Base-by-base conservation (phyloP, 2,888 invertebrate genomes). In the Meiosimyza platycephala region DNA sequence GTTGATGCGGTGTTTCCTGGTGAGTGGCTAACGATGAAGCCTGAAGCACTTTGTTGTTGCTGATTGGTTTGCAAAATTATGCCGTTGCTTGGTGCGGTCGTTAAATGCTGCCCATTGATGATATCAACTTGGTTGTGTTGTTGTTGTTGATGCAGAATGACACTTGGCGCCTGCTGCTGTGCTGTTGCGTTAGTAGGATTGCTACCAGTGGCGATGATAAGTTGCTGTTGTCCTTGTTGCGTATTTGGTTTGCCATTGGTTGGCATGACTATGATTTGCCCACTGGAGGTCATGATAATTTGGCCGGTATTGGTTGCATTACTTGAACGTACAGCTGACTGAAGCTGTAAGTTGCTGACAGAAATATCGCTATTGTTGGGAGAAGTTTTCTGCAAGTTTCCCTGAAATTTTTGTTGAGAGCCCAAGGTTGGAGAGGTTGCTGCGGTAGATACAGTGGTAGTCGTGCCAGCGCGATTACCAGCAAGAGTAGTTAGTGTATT, bases 401-500 rank as follows among this genome's bases (percentile, higher is more conserved):
- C 64, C 52, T 79, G 80, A 1, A 80, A 69, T 73, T 79, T 80
- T 59, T 78, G 79, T 59, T 73, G 70, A 63, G 76, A 51, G 16
- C 64, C 57, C 15, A 72, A 6, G 52, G 76, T 59, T 71, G 76
- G 68, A 72, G 91, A 91, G 0, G 94, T 93, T 0, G 92, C 92
- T 0, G 73, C 71, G 51, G 77, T 76, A 22, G 79, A 28, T 60
- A 77, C 76, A n/a, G 78, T 76, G 11, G 82, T 81, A 3, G 80
- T 80, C 13, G 79, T 79, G n/a, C 80, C 80, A 2, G 94, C 94
- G 0, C 82, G 80, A 93, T 94, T 1, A 92, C 95, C 75, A 93
- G 93, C 4, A 92, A 95, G 77, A 2, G 82, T 82, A 0, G 95
- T 95, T 22, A 95, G 93, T 0, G 95, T 94, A 82, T 94, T 94